Evolutionary conservation across 1,140 invertebrate species (phyloP), one percentile per base, ranked within the genome.

Genomic region (Drosophila miranda): DNA sequence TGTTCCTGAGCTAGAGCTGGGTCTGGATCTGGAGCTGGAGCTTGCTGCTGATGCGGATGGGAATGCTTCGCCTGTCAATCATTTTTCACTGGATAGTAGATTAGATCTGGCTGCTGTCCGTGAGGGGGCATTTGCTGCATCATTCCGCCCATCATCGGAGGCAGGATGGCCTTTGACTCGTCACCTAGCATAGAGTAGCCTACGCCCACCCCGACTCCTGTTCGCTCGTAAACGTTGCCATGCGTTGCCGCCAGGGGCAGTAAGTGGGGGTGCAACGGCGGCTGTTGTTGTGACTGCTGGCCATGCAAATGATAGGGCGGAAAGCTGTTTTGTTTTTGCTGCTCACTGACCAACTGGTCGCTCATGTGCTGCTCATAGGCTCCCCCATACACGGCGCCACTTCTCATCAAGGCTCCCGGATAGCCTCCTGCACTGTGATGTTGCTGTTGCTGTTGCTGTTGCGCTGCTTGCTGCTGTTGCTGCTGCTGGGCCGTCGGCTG

Each of bases 71-170:
- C 71, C 75, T 90, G 89, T 90, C 89, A 90, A 81, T 90, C 89
- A 59, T 90, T 90, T 54, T 90, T 90, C 67, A 90, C 89, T 77
- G 89, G 88, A 76, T 90, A 90, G 51, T 90, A 90, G 53, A 90
- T 78, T 51, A 89, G 51, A 66, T 90, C 89, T 21, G 82, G 70
- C 58, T 90, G 89, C 42, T 77, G 74, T 19, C 46, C 66, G 48
- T 90, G 89, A 23, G 86, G 89, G 23, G 89, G 89, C 76, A 87
- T 75, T 58, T 90, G 89, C 75, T 90, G 89, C 89, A 90, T 90
- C 89, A 66, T 83, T 3, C 70, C 68, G 11, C 68, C 70, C 70
- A 73, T 89, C 43, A 90, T 90, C 3, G 89, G 89, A 7, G 89
- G 89, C 56, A 90, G 60, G 42, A 90, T 75, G 3, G 78, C 64